Base-by-base conservation (phyloP, 2,797 vertebrate genomes). In the Enteromius treurensis region DNA sequence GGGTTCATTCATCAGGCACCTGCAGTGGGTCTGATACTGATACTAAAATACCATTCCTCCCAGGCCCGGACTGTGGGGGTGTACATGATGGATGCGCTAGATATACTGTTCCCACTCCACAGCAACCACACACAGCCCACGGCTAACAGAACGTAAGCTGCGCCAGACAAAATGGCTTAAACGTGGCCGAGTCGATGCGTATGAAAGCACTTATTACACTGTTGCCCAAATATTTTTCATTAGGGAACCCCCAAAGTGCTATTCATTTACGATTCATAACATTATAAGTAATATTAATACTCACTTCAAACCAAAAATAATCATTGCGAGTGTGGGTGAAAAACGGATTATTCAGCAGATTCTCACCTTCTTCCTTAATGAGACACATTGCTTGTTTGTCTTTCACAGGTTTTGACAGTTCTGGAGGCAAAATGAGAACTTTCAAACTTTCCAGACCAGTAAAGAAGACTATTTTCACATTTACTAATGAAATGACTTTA, bases 1-100 rank as follows among this genome's bases (percentile, higher is more conserved):
- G 85, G 81, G 76, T 79, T 74, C 86, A 89, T 90, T 89, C 85
- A 87, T 90, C 88, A 88, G 75, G 67, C 87, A 85, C 86, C 87
- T 87, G 89, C 76, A 84, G 82, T 60, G 80, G 82, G 83, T 80
- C 82, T 79, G 82, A 60, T 87, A 83, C 82, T 86, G 82, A 82
- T 81, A 62, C 81, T 77, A 83, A 83, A 83, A 83, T 83, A 81
- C 81, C 77, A 77, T 79, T 85, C 84, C 84, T 85, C 83, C 51
- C 83, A 79, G 81, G 86, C 78, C 68, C 62, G 80, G 80, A 78
- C 64, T 62, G 71, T 64, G 67, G 78, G 84, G 79, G 77, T 60
- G 76, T 70, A 37, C 76, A 83, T 89, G 87, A 89, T 88, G 70
- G 84, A 89, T 89, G 84, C 82, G 76, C 83, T 86, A 85, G 82